Evolutionary conservation across 2,797 vertebrate genomes (phyloP), one percentile per base, ranked within the genome.

Genomic region (Lerista edwardsae): DNA sequence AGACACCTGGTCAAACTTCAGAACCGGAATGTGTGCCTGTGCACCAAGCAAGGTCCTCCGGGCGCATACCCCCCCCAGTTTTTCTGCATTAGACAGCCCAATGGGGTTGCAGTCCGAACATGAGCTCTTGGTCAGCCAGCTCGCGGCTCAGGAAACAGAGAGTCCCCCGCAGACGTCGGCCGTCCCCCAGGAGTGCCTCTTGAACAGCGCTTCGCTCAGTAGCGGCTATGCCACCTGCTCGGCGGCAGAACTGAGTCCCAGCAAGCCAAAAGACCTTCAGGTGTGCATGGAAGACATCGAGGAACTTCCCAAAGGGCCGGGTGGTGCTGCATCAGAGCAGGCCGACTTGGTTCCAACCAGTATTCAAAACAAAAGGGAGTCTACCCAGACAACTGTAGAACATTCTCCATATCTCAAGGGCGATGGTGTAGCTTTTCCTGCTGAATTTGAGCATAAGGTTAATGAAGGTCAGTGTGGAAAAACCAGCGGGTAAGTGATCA

Each of bases 191-290:
- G 95, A 94, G 75, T 95, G 96, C 71, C 95, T 65, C 44, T 91
- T 90, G 2, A 94, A 96, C 27, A 96, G 96, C 0, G 93, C 92
- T 57, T 97, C 95, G 0, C 44, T 97, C 93, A 99, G 95, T 93
- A 98, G 98, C 0, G 98, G 98, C 0, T 98, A 98, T 67, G 97
- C 97, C 17, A 98, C 97, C 0, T 94, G 97, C n/a, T 97, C 95
- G 34, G 39, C 95, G 23, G 96, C 96, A 2, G 97, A 97, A n/a
- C 93, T 94, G 9, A 95, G 89, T 62, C 84, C 93, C 19, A 90
- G 87, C 64, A 90, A 83, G 71, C 67, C 85, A 1, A 19, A 83
- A 14, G 72, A 80, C 82, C 1, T 12, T 59, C 25, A 17, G 3
- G 14, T 88, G 41, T 75, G 91, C 25, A 87, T 87, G 17, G 95